A percentile compares a stretch with the other conserved stretches of the same genome.
Conservation (phyloP, 2,113 vertebrate species). For the Agelaius phoeniceus region DNA sequence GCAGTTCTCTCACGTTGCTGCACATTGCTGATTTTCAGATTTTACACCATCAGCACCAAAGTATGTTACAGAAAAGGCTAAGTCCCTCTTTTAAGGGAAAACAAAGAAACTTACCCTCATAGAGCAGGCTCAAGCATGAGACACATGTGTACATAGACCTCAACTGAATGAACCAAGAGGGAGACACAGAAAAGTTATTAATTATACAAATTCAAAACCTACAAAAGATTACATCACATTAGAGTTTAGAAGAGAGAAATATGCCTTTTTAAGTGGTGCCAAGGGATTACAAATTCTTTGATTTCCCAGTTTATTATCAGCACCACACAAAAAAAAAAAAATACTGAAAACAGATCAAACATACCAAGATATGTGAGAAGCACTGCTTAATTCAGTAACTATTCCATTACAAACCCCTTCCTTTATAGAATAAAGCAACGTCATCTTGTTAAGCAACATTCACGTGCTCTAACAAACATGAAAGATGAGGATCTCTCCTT, state of each 20-base stretch:
- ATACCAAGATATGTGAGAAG: not conserved
- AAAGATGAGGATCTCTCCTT: not conserved
- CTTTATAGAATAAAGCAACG: not conserved
- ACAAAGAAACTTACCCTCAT: not conserved
- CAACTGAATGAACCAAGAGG: not conserved
- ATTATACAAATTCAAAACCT: not conserved
- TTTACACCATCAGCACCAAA: not conserved
- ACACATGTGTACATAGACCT: not conserved
- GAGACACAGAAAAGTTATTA: not conserved
- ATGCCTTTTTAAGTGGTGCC: not conserved
- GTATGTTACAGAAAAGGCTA: not conserved
- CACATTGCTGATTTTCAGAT: not conserved
- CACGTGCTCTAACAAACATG: not conserved
- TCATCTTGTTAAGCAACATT: not conserved
- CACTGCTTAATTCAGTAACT: not conserved
- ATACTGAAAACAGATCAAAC: not conserved
- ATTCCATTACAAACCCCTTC: not conserved
- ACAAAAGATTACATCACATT: not conserved
- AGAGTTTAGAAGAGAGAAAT: not conserved
- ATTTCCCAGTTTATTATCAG: not conserved
- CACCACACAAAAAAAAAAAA: not conserved
- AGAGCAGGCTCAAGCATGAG: not conserved
- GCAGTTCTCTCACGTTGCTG: not conserved
- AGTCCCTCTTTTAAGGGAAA: not conserved
- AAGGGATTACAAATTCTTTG: not conserved